Evolutionary conservation across 2,888 invertebrate genomes (phyloP).

Genomic region (Asteroscopus sphinx): DNA sequence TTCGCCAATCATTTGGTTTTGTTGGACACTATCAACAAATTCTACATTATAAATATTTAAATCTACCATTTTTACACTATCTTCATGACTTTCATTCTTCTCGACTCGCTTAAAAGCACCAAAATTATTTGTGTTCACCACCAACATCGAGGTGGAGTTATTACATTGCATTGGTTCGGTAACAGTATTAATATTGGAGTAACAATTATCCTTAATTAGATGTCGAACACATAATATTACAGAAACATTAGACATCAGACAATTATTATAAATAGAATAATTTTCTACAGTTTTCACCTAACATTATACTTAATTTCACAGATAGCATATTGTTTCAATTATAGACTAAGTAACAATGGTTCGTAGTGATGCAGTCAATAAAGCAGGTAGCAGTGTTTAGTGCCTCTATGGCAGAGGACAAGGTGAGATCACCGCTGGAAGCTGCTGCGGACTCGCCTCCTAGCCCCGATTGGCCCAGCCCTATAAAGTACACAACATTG

Average conservation of each 20-base stretch:
- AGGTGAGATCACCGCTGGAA: conserved; percentile 89
- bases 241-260: conserved; percentile 90
- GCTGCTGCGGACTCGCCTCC: conserved; percentile 90
- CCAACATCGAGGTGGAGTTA: conserved; percentile 91
- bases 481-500: conserved; percentile 77
- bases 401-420: conserved; percentile 87
- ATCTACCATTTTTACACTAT: conserved; percentile 89
- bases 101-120: conserved; percentile 90
- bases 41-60: conserved; percentile 90
- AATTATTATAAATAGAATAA: conserved; percentile 91
- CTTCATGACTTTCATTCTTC: conserved; percentile 89
- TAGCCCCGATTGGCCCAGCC: conserved; percentile 92
- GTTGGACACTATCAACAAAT: conserved; percentile 90
- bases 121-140: conserved; percentile 90
- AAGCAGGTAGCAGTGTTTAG: conserved; percentile 91
- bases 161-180: conserved; percentile 90
- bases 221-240: conserved; percentile 92
- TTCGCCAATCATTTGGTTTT: conserved; percentile 90
- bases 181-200: conserved; percentile 90
- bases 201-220: conserved; percentile 90
- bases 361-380: conserved; percentile 90
- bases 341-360: conserved; percentile 91
- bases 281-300: conserved; percentile 90
- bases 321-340: conserved; percentile 92
- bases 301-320: conserved; percentile 91